These are phyloP conservation scores for Galleria mellonella DNA, from an alignment of 1,140 invertebrate genomes.

Conservation along the genomic window DNA sequence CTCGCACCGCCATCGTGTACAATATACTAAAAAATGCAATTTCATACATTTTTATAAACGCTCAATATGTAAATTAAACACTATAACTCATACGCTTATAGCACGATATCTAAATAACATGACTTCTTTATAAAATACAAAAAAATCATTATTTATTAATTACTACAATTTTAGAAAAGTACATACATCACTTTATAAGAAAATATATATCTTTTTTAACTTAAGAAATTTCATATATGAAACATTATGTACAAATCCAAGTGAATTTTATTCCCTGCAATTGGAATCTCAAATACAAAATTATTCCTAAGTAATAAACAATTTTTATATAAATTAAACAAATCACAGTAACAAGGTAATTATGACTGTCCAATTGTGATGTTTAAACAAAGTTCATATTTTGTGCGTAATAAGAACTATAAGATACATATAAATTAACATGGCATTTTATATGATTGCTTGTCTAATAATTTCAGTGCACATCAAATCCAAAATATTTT, in stretches of 20 bases:
- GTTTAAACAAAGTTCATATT: constrained; percentile 13
- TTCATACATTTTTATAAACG: constrained; percentile 56
- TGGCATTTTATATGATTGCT: neutral
- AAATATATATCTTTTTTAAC: constrained; percentile 32
- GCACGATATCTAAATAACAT: constrained; percentile 61
- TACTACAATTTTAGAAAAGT: constrained; percentile 40
- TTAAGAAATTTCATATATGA: constrained; percentile 26
- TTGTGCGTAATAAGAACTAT: constrained; percentile 9
- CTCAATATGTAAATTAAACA: constrained; percentile 55
- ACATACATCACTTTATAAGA: constrained; percentile 35
- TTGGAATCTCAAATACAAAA: constrained; percentile 51
- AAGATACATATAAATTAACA: neutral
- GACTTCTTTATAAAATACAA: constrained; percentile 43
- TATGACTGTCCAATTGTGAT: constrained; percentile 47
- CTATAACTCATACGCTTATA: constrained; percentile 61
- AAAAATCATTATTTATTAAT: constrained; percentile 27
- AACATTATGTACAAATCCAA: constrained; percentile 32
- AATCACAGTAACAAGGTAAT: constrained; percentile 72
- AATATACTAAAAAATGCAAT: constrained; percentile 45
- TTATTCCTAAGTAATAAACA: constrained; percentile 28
- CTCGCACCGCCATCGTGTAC: constrained; percentile 32
- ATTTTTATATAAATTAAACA: constrained; percentile 52
- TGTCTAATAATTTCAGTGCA: no score
- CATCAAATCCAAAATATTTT: no score
- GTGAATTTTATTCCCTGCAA: constrained; percentile 41